phyloP scores from a whole-genome alignment of 2,888 invertebrate genomes.

The Dryocosmus kuriphilus region DNA sequence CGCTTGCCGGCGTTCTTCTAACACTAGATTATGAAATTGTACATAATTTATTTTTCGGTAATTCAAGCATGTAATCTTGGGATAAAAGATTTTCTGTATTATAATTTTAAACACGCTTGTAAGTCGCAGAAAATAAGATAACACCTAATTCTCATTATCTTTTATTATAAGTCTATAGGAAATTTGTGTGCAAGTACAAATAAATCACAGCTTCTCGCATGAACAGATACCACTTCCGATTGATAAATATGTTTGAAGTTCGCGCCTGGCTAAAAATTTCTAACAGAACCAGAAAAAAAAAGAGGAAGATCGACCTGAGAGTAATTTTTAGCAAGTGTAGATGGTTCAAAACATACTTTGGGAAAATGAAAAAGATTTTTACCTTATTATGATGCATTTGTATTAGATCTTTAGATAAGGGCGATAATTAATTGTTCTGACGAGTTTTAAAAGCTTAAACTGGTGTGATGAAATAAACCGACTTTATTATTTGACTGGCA shows the following conservation, averaged over 20 bases:
- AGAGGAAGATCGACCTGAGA: neutral
- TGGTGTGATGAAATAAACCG: conserved; percentile 15
- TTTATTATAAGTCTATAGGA: neutral
- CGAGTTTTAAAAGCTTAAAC: conserved; percentile 22
- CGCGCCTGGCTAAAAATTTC: conserved; percentile 10
- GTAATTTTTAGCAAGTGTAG: conserved; percentile 3
- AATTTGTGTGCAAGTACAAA: conserved; percentile 7
- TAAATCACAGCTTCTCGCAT: conserved; percentile 23
- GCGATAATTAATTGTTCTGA: neutral
- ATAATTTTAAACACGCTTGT: conserved; percentile 25
- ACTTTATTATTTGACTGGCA: neutral
- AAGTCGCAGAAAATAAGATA: neutral
- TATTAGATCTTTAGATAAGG: conserved; percentile 3
- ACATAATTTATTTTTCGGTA: conserved; percentile 41
- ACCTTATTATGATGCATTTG: conserved; percentile 11
- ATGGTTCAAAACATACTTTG: neutral
- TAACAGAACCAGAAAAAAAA: neutral
- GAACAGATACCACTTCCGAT: conserved; percentile 19
- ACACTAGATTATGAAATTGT: conserved; percentile 37
- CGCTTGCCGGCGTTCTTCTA: conserved; percentile 39
- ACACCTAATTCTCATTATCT: conserved; percentile 25
- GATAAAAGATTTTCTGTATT: conserved; percentile 18
- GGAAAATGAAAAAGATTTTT: conserved; percentile 3
- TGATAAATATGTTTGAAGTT: neutral
- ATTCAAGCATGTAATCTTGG: conserved; percentile 24